phyloP scores from a whole-genome alignment of 2,797 vertebrate species.

The Sebastes matsubarae region DNA sequence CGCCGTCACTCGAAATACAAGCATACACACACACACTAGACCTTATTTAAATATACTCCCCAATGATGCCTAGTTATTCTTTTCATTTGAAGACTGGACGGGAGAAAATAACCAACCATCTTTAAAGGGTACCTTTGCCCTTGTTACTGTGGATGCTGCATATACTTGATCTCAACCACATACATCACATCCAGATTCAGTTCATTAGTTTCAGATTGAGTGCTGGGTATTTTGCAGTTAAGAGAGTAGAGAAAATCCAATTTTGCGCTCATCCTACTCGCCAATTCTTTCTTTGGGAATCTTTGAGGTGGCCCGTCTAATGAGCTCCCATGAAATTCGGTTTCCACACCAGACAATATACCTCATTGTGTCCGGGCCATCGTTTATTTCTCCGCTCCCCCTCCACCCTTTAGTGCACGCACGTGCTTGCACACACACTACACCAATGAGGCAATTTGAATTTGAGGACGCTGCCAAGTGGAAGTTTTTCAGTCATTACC shows the following conservation, averaged over 20 bases:
- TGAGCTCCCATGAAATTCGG: slow-evolving; percentile 85
- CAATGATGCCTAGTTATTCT: slow-evolving; percentile 17
- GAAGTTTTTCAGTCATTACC: slow-evolving; percentile 29
- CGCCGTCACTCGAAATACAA: not conserved
- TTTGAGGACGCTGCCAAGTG: slow-evolving; percentile 24
- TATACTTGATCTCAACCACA: slow-evolving; percentile 16
- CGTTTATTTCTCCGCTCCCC: slow-evolving; percentile 43
- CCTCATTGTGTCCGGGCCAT: slow-evolving; percentile 55
- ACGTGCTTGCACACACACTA: not conserved
- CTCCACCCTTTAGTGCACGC: not conserved
- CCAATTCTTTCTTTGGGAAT: slow-evolving; percentile 67
- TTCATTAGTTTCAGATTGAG: slow-evolving; percentile 50
- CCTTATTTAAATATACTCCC: slow-evolving; percentile 20
- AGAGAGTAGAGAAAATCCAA: slow-evolving; percentile 39
- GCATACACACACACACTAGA: not conserved
- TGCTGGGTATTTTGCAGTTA: slow-evolving; percentile 24
- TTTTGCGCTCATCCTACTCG: slow-evolving; percentile 33
- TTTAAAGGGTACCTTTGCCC: slow-evolving; percentile 13
- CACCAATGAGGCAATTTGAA: slow-evolving; percentile 26
- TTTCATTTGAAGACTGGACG: slow-evolving; percentile 13
- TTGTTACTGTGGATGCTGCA: slow-evolving; percentile 9
- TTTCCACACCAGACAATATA: slow-evolving; percentile 77
- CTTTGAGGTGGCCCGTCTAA: slow-evolving; percentile 83
- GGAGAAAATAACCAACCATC: slow-evolving; percentile 12
- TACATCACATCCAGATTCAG: slow-evolving; percentile 19